Evolutionary conservation across 2,113 vertebrate genomes (phyloP).

Genomic region (Cyprinodon tularosa): DNA sequence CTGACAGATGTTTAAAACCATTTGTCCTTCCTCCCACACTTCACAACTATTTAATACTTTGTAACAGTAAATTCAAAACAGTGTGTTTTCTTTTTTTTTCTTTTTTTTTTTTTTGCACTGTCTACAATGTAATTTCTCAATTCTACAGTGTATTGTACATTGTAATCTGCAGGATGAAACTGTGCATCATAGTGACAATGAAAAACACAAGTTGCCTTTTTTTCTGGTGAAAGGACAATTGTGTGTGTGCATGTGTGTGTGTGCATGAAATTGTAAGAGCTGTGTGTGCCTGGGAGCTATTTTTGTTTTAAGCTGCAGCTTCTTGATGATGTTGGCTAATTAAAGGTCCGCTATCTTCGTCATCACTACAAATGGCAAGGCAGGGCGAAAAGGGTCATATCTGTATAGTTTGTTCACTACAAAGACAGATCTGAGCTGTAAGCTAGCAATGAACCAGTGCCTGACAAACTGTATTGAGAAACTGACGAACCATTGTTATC

Average conservation of each 20-base stretch:
- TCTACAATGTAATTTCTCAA: too few relatives aligned
- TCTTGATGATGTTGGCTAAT: conserved; percentile 40
- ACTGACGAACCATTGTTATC: conserved; percentile 9
- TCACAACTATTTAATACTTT: too few relatives aligned
- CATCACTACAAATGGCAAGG: conserved; percentile 31
- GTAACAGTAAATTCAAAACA: too few relatives aligned
- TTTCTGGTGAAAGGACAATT: too few relatives aligned
- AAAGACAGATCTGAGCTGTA: conserved; percentile 1
- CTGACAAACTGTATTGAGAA: neutral
- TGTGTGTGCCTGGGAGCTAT: conserved; percentile 12
- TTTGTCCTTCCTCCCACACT: too few relatives aligned
- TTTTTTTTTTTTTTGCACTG: too few relatives aligned
- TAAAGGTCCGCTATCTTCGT: conserved; percentile 32
- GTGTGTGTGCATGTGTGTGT: conserved; percentile 2
- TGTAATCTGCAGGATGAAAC: too few relatives aligned
- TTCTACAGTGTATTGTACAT: too few relatives aligned
- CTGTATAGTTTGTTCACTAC: neutral
- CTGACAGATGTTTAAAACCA: too few relatives aligned
- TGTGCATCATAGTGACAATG: too few relatives aligned
- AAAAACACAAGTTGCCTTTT: too few relatives aligned
- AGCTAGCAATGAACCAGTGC: neutral
- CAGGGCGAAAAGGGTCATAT: conserved; percentile 17
- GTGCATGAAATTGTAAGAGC: neutral
- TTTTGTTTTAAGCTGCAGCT: conserved; percentile 16
- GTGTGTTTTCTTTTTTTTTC: too few relatives aligned